Percentiles rank a stretch among this genome's conserved stretches.
These are phyloP conservation scores for Dipodomys stephensi DNA, from an alignment of 2,113 vertebrate genomes.

Conservation along the genomic window DNA sequence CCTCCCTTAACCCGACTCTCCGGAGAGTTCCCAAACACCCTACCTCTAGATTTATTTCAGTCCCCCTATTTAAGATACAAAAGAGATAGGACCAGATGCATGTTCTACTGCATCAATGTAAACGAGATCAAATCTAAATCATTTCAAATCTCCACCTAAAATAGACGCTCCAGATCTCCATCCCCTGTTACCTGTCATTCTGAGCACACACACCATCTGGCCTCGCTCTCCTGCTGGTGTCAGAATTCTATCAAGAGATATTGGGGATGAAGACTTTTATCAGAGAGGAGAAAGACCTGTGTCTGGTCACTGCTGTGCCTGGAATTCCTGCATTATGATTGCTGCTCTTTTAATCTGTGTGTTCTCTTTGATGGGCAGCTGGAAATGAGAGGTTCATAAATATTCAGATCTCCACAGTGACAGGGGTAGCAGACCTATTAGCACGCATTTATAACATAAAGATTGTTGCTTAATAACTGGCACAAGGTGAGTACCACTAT, in stretches of 20 bases:
- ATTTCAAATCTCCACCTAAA: neutral
- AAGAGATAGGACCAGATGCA: neutral
- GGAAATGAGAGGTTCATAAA: neutral
- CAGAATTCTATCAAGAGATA: neutral
- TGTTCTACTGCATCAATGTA: neutral
- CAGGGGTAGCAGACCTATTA: neutral
- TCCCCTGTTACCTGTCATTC: neutral
- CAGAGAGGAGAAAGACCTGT: neutral
- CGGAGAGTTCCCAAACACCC: neutral
- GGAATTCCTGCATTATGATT: neutral
- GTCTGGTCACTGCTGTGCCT: neutral
- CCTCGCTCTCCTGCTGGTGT: neutral
- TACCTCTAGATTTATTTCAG: neutral
- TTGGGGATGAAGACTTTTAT: neutral
- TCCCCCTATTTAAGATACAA: neutral
- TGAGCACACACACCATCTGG: neutral
- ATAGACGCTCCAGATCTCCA: neutral
- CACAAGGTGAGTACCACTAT: neutral
- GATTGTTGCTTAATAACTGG: neutral
- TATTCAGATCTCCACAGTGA: neutral
- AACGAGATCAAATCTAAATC: conserved; percentile 3
- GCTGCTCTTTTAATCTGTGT: neutral
- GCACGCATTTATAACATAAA: neutral
- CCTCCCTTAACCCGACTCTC: neutral
- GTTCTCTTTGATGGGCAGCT: neutral